phyloP scores from a whole-genome alignment of 2,113 vertebrate species.

The Dolichotis patagonum region DNA sequence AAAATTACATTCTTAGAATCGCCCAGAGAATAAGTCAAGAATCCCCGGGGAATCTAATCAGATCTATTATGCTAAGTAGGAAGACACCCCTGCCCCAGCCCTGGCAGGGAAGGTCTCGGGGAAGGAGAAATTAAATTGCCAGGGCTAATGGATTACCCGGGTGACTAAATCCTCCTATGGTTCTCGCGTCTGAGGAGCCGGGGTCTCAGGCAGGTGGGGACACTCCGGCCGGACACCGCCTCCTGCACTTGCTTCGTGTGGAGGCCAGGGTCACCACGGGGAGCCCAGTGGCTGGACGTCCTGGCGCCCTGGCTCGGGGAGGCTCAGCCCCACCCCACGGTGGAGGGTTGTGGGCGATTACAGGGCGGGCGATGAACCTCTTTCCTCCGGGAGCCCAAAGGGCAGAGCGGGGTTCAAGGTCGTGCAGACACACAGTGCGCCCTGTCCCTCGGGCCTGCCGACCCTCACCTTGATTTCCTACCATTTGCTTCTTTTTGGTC shows the following conservation, averaged over 20 bases:
- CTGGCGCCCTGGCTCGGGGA: constrained; percentile 26
- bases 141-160: constrained; percentile 78
- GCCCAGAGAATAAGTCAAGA: constrained; percentile 51
- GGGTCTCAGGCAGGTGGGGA: constrained; percentile 72
- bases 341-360: constrained; percentile 24
- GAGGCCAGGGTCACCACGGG: constrained; percentile 68
- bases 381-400: constrained; percentile 63
- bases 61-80: constrained; percentile 71
- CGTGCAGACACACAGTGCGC: not conserved
- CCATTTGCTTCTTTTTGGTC: constrained; percentile 32
- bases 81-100: constrained; percentile 45
- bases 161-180: constrained; percentile 75
- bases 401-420: not conserved
- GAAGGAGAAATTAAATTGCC: constrained; percentile 79
- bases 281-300: constrained; percentile 50
- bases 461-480: constrained; percentile 44
- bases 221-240: constrained; percentile 67
- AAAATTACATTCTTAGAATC: constrained; percentile 55
- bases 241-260: constrained; percentile 22
- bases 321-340: too few relatives aligned
- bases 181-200: constrained; percentile 77
- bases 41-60: constrained; percentile 68
- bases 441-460: not conserved
- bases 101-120: constrained; percentile 73
- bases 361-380: constrained; percentile 50